Evolutionary conservation across 2,888 invertebrate species (phyloP), one percentile per base, ranked within the genome.

Genomic region (Melieria omissa): DNA sequence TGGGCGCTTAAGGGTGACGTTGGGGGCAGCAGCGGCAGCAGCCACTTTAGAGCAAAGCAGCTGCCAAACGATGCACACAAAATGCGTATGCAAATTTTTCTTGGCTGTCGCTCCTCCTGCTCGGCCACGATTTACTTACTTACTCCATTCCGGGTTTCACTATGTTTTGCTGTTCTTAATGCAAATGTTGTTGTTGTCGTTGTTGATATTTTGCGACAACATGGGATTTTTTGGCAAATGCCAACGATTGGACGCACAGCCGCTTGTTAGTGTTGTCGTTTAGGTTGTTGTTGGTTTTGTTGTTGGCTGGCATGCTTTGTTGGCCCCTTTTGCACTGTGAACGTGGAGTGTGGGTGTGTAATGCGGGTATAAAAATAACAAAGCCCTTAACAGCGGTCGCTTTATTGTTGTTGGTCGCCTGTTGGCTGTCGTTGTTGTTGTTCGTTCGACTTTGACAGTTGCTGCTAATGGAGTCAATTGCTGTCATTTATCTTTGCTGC

Each of bases 381-480:
- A 73, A 69, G 75, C 75, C 69, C 68, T 55, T 52, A 9, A 58
- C 16, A 58, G 55, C n/a, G 41, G 57, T 44, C 46, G n/a, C 42
- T 12, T 46, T n/a, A 45, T 68, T 68, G 70, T 66, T 60, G 62
- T 61, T 16, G 29, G 70, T 65, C 64, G 41, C 65, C 9, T 69
- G 64, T 72, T 61, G 52, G 72, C 62, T 71, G 70, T 29, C 3
- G 29, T 29, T 29, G 29, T 29, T 29, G 29, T 29, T 3, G 29
- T 74, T 64, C 16, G 8, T 62, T 66, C 69, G 65, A 75, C 71
- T 78, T 78, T 80, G 82, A 81, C 82, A 81, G 79, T 80, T 81
- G 80, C 80, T 78, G 82, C 83, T 84, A 83, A 83, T 84, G 82
- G 81, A 84, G 84, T 84, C 84, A 84, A 85, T 85, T 82, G 83